Conservation (phyloP, 2,113 vertebrate species). For the zebrafish (Danio rerio) region DNA sequence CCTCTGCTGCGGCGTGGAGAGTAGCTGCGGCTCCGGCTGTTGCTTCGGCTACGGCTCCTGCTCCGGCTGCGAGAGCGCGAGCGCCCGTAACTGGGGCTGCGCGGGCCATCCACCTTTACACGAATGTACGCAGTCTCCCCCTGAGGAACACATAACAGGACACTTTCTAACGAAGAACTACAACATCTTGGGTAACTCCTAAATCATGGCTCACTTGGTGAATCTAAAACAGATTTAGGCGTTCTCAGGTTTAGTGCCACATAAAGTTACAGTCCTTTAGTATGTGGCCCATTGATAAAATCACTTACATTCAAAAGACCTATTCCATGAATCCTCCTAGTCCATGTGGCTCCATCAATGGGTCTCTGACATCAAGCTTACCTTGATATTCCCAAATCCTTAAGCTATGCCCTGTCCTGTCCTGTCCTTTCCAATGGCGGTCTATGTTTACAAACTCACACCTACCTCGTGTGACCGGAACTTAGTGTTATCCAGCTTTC, state of each 20-base stretch:
- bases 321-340: constrained; percentile 58
- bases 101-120: constrained; percentile 84
- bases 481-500: constrained; percentile 86
- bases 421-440: constrained; percentile 57
- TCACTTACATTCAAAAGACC: constrained; percentile 60
- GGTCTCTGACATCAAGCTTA: constrained; percentile 57
- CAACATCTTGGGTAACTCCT: not conserved
- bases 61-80: constrained; percentile 83
- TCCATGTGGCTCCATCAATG: constrained; percentile 56
- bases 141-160: constrained; percentile 69
- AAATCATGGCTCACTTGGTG: constrained; percentile 30
- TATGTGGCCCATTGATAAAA: constrained; percentile 37
- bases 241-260: not conserved
- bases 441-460: constrained; percentile 53
- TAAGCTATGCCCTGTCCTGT: constrained; percentile 54
- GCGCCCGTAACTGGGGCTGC: constrained; percentile 88
- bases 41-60: constrained; percentile 83
- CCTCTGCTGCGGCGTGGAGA: constrained; percentile 86
- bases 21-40: constrained; percentile 83
- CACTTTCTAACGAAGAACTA: constrained; percentile 36
- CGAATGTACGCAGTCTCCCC: constrained; percentile 90
- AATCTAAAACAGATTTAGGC: constrained; percentile 13
- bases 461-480: constrained; percentile 84
- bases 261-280: not conserved
- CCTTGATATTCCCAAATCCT: constrained; percentile 57